Evolutionary conservation across 2,888 invertebrate species (phyloP).

Genomic region (Gastracanthus pulcherrimus): DNA sequence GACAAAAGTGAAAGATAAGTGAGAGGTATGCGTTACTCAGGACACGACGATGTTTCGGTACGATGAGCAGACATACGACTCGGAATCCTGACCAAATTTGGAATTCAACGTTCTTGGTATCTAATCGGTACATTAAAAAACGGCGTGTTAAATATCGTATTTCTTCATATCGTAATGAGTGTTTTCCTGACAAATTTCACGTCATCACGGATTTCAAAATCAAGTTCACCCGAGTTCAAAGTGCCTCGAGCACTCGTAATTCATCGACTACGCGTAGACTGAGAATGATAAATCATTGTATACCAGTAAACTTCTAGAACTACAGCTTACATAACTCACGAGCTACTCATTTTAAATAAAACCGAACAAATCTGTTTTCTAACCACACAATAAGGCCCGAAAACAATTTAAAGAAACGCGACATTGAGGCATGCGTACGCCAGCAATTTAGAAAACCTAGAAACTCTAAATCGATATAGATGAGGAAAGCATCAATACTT

Average conservation of each 20-base stretch:
- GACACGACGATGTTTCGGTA: background rate
- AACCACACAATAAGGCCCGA: background rate
- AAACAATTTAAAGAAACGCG: background rate
- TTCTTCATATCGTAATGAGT: too few species aligned
- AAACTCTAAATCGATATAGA: too few species aligned
- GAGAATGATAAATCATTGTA: slow-evolving; percentile 11
- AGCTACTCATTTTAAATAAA: too few species aligned
- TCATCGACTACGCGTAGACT: background rate
- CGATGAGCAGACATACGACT: too few species aligned
- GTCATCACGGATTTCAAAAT: background rate
- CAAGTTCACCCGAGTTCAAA: background rate
- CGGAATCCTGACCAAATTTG: too few species aligned
- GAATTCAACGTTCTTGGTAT: too few species aligned
- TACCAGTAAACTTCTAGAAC: background rate
- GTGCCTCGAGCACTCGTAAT: slow-evolving; percentile 2
- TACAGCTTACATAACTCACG: background rate
- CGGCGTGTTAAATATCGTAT: too few species aligned
- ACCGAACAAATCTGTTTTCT: background rate
- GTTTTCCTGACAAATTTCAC: background rate
- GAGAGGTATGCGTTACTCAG: background rate
- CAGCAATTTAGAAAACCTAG: too few species aligned
- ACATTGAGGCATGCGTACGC: too few species aligned
- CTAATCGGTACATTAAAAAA: too few species aligned
- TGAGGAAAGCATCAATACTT: too few species aligned
- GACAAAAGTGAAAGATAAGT: background rate